Base-by-base conservation (phyloP, 92 coral and sea anemone species). In the Porites divaricata region DNA sequence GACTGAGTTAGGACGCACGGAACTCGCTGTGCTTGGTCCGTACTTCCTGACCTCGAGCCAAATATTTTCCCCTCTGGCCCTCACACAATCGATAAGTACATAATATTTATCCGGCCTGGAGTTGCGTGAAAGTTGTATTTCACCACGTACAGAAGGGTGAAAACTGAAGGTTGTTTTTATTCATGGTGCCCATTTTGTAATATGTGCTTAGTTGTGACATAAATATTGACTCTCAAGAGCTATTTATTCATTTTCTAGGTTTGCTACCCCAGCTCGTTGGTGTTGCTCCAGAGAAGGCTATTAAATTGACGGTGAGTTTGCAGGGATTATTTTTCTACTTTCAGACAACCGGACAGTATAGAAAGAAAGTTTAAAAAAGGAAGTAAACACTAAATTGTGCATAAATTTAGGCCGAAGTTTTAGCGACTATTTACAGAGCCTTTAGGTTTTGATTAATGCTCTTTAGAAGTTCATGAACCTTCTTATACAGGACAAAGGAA, bases 241-340 rank as follows among this genome's bases (percentile, higher is more conserved):
- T 28, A 28, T 51, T 35, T 23, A 20, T 89, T 53, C 65, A 9
- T 35, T 67, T 74, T 56, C 45, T 79, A 96, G 99, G 99, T 63
- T 89, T 96, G 56, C 66, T 93, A 51, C 99, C 99, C 6, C 99
- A 96, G 76, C 88, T 96, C 22, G 95, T 96, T 63, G 99, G 98
- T 65, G 99, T 96, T 45, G 96, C 99, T 8, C 99, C 99, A 17
- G 99, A 96, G 76, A 96, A 96, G 57, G 99, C 99, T 67, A 96
- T 96, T 70, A 96, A 96, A 72, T 89, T 96, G 61, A 95, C 99
- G 81, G 99, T 95, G 61, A 86, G 95, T 61, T 20, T 57, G 5
- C 1, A 0, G 8, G 8, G 8, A 24, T 17, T 14, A 1, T 8
- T 11, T 9, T 70, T 9, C 17, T 35, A 13, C 14, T 49, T 70